phyloP scores from a whole-genome alignment of 2,888 invertebrate species.

The Drosophila nr. perissopoda region DNA sequence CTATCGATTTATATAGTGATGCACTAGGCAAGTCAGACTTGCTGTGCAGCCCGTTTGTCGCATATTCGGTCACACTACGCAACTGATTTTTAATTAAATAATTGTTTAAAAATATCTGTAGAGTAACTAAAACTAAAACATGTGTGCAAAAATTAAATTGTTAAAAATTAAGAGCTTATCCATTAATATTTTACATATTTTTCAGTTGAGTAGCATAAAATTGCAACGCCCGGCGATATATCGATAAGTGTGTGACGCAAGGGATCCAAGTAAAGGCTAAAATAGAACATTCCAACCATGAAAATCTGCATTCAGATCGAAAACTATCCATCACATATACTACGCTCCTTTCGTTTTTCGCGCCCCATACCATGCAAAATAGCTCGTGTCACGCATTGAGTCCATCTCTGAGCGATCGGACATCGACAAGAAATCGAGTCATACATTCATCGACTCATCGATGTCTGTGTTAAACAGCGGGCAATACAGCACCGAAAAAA shows the following conservation, averaged over 20 bases:
- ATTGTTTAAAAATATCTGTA: background rate
- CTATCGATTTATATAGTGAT: constrained; percentile 37
- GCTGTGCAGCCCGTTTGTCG: constrained; percentile 16
- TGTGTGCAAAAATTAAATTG: background rate
- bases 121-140: background rate
- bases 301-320: background rate
- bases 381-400: constrained; percentile 23
- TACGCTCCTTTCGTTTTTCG: background rate
- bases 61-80: constrained; percentile 26
- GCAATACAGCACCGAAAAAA: constrained; percentile 62
- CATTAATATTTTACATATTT: background rate
- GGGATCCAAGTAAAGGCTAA: background rate
- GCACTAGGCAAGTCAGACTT: background rate
- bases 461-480: constrained; percentile 59
- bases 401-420: constrained; percentile 19
- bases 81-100: background rate
- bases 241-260: background rate
- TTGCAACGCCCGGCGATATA: background rate
- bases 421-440: constrained; percentile 28
- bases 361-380: background rate
- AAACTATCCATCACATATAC: background rate
- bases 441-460: constrained; percentile 43
- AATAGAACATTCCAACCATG: background rate
- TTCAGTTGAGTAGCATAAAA: background rate
- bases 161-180: too few relatives aligned